Base-by-base conservation (phyloP, 2,113 vertebrate species). In the Suricata suricatta region DNA sequence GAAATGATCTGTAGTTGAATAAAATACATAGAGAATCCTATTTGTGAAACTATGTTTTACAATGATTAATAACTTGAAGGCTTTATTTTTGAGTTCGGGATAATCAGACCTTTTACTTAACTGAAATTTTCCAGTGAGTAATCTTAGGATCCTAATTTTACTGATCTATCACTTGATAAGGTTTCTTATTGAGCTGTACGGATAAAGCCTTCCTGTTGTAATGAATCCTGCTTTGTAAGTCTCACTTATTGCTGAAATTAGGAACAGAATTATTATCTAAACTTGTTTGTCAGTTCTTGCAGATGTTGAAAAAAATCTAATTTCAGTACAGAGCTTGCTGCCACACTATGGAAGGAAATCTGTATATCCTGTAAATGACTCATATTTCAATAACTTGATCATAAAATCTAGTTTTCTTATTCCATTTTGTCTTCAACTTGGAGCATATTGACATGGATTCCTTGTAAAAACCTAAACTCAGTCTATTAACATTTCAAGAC, bases 41-140 rank as follows among this genome's bases (percentile, higher is more conserved):
- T 93, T 96, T 93, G 69, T 84, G 69, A 81, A 95, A 54, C 35
- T 81, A 0, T 41, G 14, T 81, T 96, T 54, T 14, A 38, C 23
- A 74, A 31, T 91, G 76, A 66, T 66, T 88, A 90, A 41, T 97
- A 96, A 95, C n/a, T 35, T 85, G 52, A 94, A 90, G 76, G 29
- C 25, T 96, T 90, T 87, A 74, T 90, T 96, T 93, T 76, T 69
- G 87, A 69, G 80, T 90, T 95, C 6, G 47, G 79, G n/a, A 64
- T 94, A 93, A 81, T 95, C n/a, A 95, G 77, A 91, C 54, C 60
- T 95, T 9, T 94, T 95, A 93, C 69, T 64, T 89, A 92, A 82
- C 77, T 93, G 94, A 97, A 95, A 97, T 87, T 97, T 96, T 95
- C 60, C 83, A 84, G 54, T 97, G 97, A 97, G 95, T 96, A 92